These are phyloP conservation scores for Oegoconia quadripuncta DNA, from an alignment of 2,888 invertebrate species.

Conservation along the genomic window DNA sequence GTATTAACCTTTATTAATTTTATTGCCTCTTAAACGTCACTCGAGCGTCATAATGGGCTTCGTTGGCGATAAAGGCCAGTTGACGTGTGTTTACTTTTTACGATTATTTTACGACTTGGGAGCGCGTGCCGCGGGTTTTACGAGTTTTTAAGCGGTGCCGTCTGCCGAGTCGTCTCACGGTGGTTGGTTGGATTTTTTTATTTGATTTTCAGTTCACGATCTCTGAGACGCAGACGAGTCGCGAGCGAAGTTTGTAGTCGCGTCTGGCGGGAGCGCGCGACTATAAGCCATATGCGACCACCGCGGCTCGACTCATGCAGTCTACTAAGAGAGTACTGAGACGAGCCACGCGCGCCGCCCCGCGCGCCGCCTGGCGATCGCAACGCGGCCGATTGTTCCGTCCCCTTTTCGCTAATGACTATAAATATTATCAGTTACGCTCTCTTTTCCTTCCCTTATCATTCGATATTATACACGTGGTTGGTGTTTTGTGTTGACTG, in stretches of 20 bases:
- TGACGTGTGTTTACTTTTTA: conserved; percentile 78
- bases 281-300: conserved; percentile 64
- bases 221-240: conserved; percentile 44
- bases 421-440: conserved; percentile 76
- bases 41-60: conserved; percentile 76
- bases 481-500: conserved; percentile 14
- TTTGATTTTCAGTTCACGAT: conserved; percentile 36
- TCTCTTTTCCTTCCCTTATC: conserved; percentile 73
- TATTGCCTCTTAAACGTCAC: conserved; percentile 78
- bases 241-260: conserved; percentile 72
- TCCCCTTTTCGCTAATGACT: conserved; percentile 79
- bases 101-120: conserved; percentile 76
- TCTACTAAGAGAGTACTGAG: conserved; percentile 79
- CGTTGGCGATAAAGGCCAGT: conserved; percentile 74
- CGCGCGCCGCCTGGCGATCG: conserved; percentile 70
- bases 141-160: conserved; percentile 71
- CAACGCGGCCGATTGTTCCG: conserved; percentile 68
- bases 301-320: conserved; percentile 83
- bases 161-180: conserved; percentile 51
- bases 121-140: conserved; percentile 75
- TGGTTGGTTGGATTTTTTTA: conserved; percentile 32
- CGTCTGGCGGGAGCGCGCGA: conserved; percentile 61
- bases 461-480: conserved; percentile 63
- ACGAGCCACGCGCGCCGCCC: conserved; percentile 79
- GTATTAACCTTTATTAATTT: conserved; percentile 75